Conservation (phyloP, 2,888 invertebrate species). For the Agapetus fuscipes region DNA sequence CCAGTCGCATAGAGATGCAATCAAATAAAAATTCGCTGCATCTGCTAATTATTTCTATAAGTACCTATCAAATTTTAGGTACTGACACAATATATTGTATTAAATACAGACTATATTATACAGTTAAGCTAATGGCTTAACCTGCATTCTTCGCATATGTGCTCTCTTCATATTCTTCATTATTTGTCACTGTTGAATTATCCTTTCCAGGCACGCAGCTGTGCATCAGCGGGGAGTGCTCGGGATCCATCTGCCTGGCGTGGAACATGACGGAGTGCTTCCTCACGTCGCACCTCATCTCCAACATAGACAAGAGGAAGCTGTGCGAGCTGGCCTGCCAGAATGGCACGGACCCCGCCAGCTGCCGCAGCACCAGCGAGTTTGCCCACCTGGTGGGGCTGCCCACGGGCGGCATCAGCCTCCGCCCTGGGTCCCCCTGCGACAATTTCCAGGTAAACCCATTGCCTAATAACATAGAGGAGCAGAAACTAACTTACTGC, state of each 20-base stretch:
- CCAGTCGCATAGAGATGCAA: too few relatives aligned
- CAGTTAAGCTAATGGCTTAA: too few relatives aligned
- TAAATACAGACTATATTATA: too few relatives aligned
- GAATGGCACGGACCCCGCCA: constrained; percentile 60
- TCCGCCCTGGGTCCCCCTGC: constrained; percentile 94
- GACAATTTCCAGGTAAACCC: constrained; percentile 84
- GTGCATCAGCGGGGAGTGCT: constrained; percentile 84
- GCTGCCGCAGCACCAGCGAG: constrained; percentile 81
- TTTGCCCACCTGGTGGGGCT: constrained; percentile 65
- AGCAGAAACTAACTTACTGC: too few relatives aligned
- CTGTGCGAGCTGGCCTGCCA: constrained; percentile 97
- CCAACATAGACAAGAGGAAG: constrained; percentile 69
- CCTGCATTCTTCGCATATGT: too few relatives aligned
- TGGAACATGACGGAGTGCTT: constrained; percentile 96
- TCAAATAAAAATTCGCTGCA: too few relatives aligned
- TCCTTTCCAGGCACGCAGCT: constrained; percentile 58
- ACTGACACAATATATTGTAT: too few relatives aligned
- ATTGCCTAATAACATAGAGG: too few relatives aligned
- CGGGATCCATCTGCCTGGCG: constrained; percentile 89
- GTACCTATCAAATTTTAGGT: too few relatives aligned
- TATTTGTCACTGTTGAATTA: too few relatives aligned
- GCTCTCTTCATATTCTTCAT: too few relatives aligned
- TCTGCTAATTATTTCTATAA: too few relatives aligned
- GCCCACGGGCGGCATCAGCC: constrained; percentile 71
- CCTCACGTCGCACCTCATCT: constrained; percentile 67